Percentiles rank a stretch among this genome's conserved stretches.
Conservation (phyloP, 2,888 invertebrate genomes). For the Nipponacmea schrenckii region DNA sequence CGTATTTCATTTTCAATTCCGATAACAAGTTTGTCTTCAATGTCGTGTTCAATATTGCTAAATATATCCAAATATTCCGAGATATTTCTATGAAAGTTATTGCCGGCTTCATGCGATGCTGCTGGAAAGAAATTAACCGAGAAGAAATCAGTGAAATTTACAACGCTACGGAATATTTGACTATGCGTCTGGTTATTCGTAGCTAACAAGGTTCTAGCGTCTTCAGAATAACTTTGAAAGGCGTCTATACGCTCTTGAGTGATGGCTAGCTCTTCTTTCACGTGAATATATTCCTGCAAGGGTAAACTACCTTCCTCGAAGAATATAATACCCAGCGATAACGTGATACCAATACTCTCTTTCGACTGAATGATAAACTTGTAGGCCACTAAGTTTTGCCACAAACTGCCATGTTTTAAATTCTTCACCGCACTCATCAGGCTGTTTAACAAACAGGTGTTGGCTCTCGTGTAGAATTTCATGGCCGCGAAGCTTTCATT, state of each 20-base stretch:
- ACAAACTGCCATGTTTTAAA: conserved; percentile 12
- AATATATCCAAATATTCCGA: conserved; percentile 28
- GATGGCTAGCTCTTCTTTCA: conserved; percentile 16
- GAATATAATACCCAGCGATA: conserved; percentile 18
- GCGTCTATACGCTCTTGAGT: conserved; percentile 19
- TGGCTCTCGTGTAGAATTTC: conserved; percentile 18
- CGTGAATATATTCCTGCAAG: conserved; percentile 5
- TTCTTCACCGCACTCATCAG: conserved; percentile 11
- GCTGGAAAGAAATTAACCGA: conserved; percentile 4
- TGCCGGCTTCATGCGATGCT: conserved; percentile 17
- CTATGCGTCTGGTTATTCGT: not conserved
- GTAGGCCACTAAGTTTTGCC: conserved; percentile 25
- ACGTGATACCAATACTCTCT: conserved; percentile 22
- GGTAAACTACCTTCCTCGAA: conserved; percentile 16
- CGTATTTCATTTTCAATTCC: conserved; percentile 19
- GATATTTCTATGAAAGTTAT: conserved; percentile 22
- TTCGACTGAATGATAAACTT: conserved; percentile 23
- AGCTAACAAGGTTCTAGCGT: not conserved
- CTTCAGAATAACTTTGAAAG: conserved; percentile 14
- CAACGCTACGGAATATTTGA: not conserved
- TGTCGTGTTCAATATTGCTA: conserved; percentile 15
- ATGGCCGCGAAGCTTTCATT: conserved; percentile 13
- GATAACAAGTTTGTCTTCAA: conserved; percentile 20
- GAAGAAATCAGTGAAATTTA: conserved; percentile 5
- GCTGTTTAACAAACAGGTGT: conserved; percentile 11